phyloP scores from a whole-genome alignment of 2,113 vertebrate species.

The Sitta europaea region DNA sequence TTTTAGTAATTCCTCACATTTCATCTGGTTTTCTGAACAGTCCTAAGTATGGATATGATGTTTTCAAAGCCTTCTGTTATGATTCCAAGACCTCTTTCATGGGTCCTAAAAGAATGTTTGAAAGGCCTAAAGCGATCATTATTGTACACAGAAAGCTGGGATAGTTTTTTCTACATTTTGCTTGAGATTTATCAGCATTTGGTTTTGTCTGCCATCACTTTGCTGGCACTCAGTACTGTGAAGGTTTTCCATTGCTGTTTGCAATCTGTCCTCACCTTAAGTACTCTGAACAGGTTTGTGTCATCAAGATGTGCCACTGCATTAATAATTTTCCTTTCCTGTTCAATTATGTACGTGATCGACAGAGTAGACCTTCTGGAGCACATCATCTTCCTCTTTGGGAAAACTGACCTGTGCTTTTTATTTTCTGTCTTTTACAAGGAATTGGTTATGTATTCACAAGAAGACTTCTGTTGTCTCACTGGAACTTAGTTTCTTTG shows the following conservation, averaged over 20 bases:
- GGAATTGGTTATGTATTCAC: background rate
- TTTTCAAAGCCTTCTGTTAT: background rate
- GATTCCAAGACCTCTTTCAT: background rate
- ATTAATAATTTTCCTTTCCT: background rate
- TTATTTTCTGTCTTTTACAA: background rate
- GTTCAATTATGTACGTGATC: background rate
- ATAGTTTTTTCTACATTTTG: background rate
- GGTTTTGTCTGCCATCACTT: background rate
- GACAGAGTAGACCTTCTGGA: background rate
- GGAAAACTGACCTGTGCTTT: background rate
- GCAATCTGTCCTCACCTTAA: background rate
- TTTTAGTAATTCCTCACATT: background rate
- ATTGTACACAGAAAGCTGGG: background rate
- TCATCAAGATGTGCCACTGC: background rate
- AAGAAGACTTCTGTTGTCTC: background rate
- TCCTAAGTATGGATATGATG: background rate
- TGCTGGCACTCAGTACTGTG: background rate
- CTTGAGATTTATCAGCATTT: background rate
- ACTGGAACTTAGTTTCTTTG: background rate
- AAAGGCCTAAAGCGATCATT: background rate
- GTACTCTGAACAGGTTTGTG: background rate
- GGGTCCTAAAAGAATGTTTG: background rate
- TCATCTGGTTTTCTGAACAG: background rate
- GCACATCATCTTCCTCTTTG: background rate
- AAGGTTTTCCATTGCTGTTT: background rate